phyloP scores from a whole-genome alignment of 2,797 vertebrate genomes.

The Distichodus sexfasciatus region DNA sequence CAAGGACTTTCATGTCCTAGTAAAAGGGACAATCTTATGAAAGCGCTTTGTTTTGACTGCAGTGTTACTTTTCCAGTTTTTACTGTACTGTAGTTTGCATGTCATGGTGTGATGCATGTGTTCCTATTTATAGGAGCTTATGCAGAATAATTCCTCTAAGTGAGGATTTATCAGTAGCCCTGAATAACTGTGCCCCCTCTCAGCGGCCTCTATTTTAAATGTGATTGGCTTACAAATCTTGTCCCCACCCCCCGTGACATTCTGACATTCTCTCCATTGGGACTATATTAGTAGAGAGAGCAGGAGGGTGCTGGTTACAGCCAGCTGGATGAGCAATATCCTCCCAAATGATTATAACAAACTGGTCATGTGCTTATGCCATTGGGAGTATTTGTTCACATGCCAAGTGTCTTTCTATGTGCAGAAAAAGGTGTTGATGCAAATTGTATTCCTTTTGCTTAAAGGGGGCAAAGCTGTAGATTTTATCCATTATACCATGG shows the following conservation, averaged over 20 bases:
- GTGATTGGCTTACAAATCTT: constrained; percentile 9
- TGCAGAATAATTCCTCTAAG: constrained; percentile 1
- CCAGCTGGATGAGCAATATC: constrained; percentile 5
- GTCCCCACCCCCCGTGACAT: background rate
- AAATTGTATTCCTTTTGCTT: background rate
- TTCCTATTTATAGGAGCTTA: background rate
- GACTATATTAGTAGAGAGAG: background rate
- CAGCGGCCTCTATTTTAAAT: background rate
- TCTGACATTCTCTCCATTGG: background rate
- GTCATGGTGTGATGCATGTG: background rate
- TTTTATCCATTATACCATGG: background rate
- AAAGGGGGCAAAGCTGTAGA: background rate
- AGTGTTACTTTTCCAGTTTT: no score
- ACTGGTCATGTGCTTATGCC: constrained; percentile 19
- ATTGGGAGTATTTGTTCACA: background rate
- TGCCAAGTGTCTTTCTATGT: constrained; percentile 17
- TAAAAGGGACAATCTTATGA: no score
- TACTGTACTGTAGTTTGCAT: background rate
- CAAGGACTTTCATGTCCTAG: no score
- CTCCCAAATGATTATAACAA: constrained; percentile 22
- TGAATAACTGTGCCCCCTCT: background rate
- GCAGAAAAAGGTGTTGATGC: background rate
- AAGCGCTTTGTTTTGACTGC: no score
- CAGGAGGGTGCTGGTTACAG: background rate
- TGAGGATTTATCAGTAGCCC: background rate